Evolutionary conservation across 2,797 vertebrate species (phyloP), one percentile per base, ranked within the genome.

Genomic region (Paguma larvata): DNA sequence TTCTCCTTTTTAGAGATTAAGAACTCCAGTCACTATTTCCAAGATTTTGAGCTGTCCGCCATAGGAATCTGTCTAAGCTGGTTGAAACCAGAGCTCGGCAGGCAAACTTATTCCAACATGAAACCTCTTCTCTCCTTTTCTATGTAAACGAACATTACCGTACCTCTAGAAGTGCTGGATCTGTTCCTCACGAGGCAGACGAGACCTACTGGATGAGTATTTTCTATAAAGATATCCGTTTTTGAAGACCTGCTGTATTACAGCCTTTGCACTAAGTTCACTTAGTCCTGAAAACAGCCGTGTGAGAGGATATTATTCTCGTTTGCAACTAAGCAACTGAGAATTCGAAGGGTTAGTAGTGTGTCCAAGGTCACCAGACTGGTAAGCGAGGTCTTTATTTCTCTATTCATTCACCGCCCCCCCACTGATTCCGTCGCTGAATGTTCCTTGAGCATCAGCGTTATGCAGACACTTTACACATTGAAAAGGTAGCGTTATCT

Each of bases 201-300:
- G 2, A 63, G 14, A 21, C 34, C 0, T 23, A 6, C 2, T 65
- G 25, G 3, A 1, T 18, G 65, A 10, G 5, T 23, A 1, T 46
- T 25, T 13, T 78, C 48, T 38, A 63, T 21, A 6, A 73, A 90
- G 18, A 16, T 8, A 0, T 15, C 30, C 5, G 41, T 85, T 48
- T 12, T 56, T 27, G 8, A 63, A 65, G 41, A 44, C 10, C 73
- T 51, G 2, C 46, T 34, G 34, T 16, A 48, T 30, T 1, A 5
- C 1, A 32, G n/a, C 5, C 18, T 78, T 32, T 27, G 46, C 18
- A 2, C 23, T 1, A 21, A 34, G 11, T 18, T 25, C 18, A 10
- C 32, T 77, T 67, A n/a, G 2, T n/a, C 34, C 13, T 38, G 27
- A 27, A 30, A 79, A 32, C 27, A n/a, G n/a, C 34, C 32, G 0